phyloP scores from a whole-genome alignment of 2,888 invertebrate species.

The Lypha dubia region DNA sequence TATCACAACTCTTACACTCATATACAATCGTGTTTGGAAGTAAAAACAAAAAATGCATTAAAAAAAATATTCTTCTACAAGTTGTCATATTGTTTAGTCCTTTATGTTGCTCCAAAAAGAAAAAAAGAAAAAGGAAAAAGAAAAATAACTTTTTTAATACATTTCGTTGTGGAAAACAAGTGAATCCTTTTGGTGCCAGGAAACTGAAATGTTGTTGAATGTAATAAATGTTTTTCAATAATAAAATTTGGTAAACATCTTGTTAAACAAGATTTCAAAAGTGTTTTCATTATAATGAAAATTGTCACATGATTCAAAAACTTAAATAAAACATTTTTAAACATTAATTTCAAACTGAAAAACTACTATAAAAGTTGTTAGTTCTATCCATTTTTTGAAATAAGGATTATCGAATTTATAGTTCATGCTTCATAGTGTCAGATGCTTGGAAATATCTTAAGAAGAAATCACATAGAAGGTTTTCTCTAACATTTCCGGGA shows the following conservation, averaged over 20 bases:
- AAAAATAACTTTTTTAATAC: too few species aligned
- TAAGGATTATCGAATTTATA: not conserved
- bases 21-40: not conserved
- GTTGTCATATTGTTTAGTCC: conserved; percentile 39
- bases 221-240: conserved; percentile 1
- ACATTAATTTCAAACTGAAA: not conserved
- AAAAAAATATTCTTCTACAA: conserved; percentile 30
- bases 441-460: not conserved
- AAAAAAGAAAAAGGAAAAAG: not conserved
- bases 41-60: not conserved
- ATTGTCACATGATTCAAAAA: not conserved
- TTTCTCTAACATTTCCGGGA: too few species aligned
- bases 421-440: not conserved
- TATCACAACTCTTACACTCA: conserved; percentile 21
- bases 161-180: conserved; percentile 18
- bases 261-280: conserved; percentile 23
- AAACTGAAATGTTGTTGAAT: conserved; percentile 18
- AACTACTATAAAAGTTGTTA: not conserved
- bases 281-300: not conserved
- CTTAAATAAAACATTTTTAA: not conserved
- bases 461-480: not conserved
- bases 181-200: conserved; percentile 36
- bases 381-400: not conserved
- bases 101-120: conserved; percentile 13
- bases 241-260: conserved; percentile 28